phyloP scores from a whole-genome alignment of 2,113 vertebrate species.

The Zosterops pallidus region DNA sequence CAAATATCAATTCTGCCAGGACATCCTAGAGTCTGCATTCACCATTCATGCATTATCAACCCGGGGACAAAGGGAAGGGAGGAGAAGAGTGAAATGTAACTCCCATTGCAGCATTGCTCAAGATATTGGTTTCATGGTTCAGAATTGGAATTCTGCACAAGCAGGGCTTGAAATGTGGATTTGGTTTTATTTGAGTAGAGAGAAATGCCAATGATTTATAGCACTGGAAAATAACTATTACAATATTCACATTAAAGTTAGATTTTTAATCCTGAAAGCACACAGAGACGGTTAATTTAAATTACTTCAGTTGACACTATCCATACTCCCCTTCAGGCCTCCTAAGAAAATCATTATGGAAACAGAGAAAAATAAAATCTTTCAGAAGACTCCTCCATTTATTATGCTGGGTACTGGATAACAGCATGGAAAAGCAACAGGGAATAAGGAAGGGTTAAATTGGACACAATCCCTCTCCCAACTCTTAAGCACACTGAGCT shows the following conservation, averaged over 20 bases:
- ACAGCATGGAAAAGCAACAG: not conserved
- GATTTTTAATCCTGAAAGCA: not conserved
- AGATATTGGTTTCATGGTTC: not conserved
- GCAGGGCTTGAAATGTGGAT: not conserved
- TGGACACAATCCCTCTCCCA: slow-evolving; percentile 39
- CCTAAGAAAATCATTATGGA: not conserved
- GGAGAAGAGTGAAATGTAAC: not conserved
- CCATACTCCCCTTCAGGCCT: not conserved
- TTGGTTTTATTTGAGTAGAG: not conserved
- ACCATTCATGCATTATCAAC: not conserved
- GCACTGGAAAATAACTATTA: not conserved
- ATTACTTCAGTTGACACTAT: not conserved
- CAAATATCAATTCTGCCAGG: not conserved
- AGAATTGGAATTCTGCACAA: not conserved
- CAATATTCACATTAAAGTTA: not conserved
- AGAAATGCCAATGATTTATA: not conserved
- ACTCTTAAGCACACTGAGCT: slow-evolving; percentile 33
- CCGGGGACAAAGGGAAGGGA: not conserved
- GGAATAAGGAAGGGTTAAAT: slow-evolving; percentile 24
- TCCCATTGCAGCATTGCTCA: not conserved
- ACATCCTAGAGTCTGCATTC: not conserved
- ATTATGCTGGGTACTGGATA: not conserved
- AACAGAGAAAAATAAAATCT: not conserved
- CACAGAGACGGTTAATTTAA: not conserved
- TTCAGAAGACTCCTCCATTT: not conserved